These are phyloP conservation scores for Drosophila micromelanica DNA, from an alignment of 1,140 invertebrate genomes.

Conservation along the genomic window DNA sequence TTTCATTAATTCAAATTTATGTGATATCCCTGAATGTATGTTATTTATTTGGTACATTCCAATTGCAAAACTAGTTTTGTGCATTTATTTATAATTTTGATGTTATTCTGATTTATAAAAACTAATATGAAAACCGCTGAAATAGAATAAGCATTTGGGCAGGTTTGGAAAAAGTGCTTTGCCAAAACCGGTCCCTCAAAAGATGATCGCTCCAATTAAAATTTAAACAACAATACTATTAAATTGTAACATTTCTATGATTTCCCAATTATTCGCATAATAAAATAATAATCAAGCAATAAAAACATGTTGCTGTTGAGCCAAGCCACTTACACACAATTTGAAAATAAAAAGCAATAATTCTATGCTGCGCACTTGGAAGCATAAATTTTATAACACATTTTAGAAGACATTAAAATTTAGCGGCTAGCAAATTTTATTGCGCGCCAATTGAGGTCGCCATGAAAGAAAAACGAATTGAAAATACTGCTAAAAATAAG, in stretches of 20 bases:
- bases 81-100: background rate
- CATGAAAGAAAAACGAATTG: conserved; percentile 38
- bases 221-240: conserved; percentile 41
- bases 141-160: background rate
- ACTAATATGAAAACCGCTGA: background rate
- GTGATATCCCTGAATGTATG: conserved; percentile 52
- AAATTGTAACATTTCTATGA: conserved; percentile 45
- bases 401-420: conserved; percentile 51
- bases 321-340: conserved; percentile 45
- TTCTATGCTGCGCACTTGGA: conserved; percentile 54
- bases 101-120: conserved; percentile 1
- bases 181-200: background rate
- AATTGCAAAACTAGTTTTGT: conserved; percentile 45
- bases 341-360: conserved; percentile 62
- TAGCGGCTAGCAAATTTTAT: conserved; percentile 52
- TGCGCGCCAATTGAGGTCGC: conserved; percentile 59
- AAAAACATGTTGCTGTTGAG: conserved; percentile 35
- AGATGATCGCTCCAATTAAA: conserved; percentile 28
- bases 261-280: conserved; percentile 66
- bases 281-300: conserved; percentile 72
- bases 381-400: conserved; percentile 62
- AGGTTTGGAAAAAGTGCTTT: too few relatives aligned
- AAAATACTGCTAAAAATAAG: conserved; percentile 28
- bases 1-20: conserved; percentile 75
- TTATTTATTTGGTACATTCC: conserved; percentile 43